These are phyloP conservation scores for Amblyopsis rosae DNA, from an alignment of 2,113 vertebrate genomes.

Conservation along the genomic window DNA sequence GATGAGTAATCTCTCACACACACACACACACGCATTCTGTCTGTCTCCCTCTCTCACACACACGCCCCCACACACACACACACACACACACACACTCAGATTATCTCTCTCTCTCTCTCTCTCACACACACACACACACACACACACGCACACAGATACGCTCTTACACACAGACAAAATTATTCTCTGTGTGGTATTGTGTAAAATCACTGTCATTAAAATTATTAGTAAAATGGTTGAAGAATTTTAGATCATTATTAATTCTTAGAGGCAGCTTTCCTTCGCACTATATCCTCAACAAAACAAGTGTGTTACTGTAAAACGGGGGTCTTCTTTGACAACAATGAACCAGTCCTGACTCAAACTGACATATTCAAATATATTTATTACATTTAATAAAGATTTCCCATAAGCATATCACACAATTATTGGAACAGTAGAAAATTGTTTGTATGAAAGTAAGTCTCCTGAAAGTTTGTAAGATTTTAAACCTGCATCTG, in stretches of 20 bases:
- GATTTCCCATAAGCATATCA: neutral
- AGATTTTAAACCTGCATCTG: constrained; percentile 39
- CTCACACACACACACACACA: neutral
- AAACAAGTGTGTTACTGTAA: constrained; percentile 22
- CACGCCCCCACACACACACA: constrained; percentile 38
- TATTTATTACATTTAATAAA: neutral
- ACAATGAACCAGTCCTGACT: neutral
- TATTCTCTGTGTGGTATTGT: constrained; percentile 26
- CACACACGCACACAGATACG: constrained; percentile 2
- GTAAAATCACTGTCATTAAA: constrained; percentile 68
- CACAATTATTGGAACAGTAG: neutral
- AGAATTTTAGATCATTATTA: neutral
- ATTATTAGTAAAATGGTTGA: constrained; percentile 65
- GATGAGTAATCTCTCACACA: constrained; percentile 10
- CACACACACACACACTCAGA: constrained; percentile 30
- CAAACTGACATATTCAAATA: neutral
- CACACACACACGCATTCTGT: constrained; percentile 1
- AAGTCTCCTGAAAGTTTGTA: constrained; percentile 20
- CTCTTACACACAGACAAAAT: neutral
- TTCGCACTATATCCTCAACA: constrained; percentile 37
- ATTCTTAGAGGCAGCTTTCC: constrained; percentile 37
- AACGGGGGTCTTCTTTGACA: neutral
- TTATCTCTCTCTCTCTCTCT: too few relatives aligned
- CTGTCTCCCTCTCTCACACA: too few relatives aligned
- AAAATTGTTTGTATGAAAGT: neutral